These are phyloP conservation scores for Dallia pectoralis DNA, from an alignment of 2,797 vertebrate species.

Conservation along the genomic window DNA sequence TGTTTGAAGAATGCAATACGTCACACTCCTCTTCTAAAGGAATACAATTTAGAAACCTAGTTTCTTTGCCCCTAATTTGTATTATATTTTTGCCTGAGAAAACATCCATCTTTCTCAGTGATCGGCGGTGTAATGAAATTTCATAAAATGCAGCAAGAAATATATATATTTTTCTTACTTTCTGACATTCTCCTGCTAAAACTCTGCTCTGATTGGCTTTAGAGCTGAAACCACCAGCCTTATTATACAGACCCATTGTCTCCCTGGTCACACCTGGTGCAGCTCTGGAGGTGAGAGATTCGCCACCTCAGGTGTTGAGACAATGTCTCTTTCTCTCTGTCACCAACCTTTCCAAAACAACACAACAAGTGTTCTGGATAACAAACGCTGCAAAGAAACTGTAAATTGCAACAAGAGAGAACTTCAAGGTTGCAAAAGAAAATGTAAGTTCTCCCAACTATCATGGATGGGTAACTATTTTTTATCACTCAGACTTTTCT, in stretches of 20 bases:
- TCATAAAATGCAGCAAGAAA: neutral
- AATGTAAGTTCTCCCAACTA: conserved; percentile 29
- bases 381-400: conserved; percentile 12
- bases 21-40: neutral
- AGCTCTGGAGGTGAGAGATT: conserved; percentile 69
- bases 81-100: neutral
- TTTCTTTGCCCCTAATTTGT: neutral
- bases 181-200: too few relatives aligned
- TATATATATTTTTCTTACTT: neutral
- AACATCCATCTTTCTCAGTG: neutral
- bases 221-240: conserved; percentile 38
- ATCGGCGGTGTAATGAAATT: neutral
- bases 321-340: conserved; percentile 57
- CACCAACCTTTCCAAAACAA: conserved; percentile 32
- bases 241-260: conserved; percentile 64
- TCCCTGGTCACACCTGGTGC: conserved; percentile 67
- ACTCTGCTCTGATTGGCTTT: conserved; percentile 3
- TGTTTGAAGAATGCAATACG: neutral
- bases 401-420: conserved; percentile 32
- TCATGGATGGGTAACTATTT: neutral
- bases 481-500: neutral
- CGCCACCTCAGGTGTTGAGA: conserved; percentile 66
- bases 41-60: neutral
- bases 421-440: conserved; percentile 15
- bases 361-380: conserved; percentile 22